Evolutionary conservation across 2,888 invertebrate species (phyloP).

Genomic region (Lasioglossum calceatum): DNA sequence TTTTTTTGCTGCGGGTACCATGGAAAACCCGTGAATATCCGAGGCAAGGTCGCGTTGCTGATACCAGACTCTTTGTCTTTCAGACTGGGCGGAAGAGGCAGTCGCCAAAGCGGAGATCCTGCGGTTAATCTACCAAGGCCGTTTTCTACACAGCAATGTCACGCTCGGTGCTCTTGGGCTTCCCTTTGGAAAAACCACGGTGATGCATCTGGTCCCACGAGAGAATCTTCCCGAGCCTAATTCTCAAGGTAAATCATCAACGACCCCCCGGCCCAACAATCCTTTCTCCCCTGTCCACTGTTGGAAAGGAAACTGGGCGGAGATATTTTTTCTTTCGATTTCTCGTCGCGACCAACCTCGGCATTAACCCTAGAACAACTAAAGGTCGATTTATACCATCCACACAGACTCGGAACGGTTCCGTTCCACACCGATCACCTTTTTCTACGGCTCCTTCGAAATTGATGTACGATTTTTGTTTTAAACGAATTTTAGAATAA

Average conservation of each 20-base stretch:
- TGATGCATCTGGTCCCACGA: slow-evolving; percentile 99
- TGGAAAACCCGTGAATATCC: slow-evolving; percentile 27
- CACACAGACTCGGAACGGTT: too few species aligned
- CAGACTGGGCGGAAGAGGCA: slow-evolving; percentile 98
- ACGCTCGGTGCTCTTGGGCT: slow-evolving; percentile 98
- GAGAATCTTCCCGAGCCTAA: slow-evolving; percentile 99
- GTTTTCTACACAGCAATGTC: slow-evolving; percentile 99
- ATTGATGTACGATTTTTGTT: too few species aligned
- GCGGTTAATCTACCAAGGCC: slow-evolving; percentile 99
- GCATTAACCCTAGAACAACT: neutral
- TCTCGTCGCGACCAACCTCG: neutral
- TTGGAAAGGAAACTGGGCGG: neutral
- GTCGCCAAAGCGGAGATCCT: slow-evolving; percentile 98
- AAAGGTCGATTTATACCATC: too few species aligned
- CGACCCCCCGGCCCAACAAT: neutral
- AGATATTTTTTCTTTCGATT: neutral
- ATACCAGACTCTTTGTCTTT: slow-evolving; percentile 79
- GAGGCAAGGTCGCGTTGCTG: slow-evolving; percentile 26
- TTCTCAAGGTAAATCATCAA: slow-evolving; percentile 91
- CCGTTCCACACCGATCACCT: too few species aligned
- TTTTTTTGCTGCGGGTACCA: neutral
- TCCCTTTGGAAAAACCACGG: slow-evolving; percentile 98
- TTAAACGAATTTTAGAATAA: too few species aligned
- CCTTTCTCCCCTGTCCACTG: neutral
- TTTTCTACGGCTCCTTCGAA: too few species aligned